These are phyloP conservation scores for Morbakka virulenta DNA, from an alignment of 30 jellyfish, hydroid and myxozoan genomes.

Conservation along the genomic window DNA sequence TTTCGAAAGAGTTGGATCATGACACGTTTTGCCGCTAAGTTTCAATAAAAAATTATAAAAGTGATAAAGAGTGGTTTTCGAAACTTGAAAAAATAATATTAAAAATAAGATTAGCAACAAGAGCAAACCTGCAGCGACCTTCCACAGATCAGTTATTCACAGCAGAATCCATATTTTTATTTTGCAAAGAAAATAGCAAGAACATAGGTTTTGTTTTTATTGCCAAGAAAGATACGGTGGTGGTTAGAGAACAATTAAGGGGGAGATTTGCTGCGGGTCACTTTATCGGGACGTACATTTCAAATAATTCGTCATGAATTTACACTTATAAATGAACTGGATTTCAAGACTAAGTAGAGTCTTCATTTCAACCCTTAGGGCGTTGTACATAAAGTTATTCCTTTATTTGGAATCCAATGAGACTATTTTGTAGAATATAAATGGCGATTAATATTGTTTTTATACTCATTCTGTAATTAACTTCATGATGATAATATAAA, in stretches of 20 bases:
- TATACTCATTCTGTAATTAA: too few species aligned
- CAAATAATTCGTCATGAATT: too few species aligned
- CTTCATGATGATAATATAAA: too few species aligned
- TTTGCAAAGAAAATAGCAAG: constrained; percentile 19
- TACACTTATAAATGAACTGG: too few species aligned
- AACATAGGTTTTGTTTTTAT: constrained; percentile 8
- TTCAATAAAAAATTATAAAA: not conserved
- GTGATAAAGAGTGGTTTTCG: not conserved
- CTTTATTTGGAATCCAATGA: too few species aligned
- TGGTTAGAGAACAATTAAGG: constrained; percentile 3
- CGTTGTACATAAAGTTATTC: too few species aligned
- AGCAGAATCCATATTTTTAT: constrained; percentile 18
- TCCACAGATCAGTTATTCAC: constrained; percentile 47
- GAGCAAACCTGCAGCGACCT: constrained; percentile 70
- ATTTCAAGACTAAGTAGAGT: too few species aligned
- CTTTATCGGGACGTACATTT: too few species aligned
- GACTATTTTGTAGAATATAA: too few species aligned
- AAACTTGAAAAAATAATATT: not conserved
- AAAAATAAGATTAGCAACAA: too few species aligned
- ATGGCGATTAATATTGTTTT: too few species aligned
- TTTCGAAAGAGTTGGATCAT: constrained; percentile 52
- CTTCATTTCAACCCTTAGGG: too few species aligned
- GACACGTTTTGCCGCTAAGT: constrained; percentile 32
- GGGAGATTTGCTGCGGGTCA: constrained; percentile 31
- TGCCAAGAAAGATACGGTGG: constrained; percentile 14